Evolutionary conservation across 2,888 invertebrate genomes (phyloP).

Genomic region (Clivina fossor): DNA sequence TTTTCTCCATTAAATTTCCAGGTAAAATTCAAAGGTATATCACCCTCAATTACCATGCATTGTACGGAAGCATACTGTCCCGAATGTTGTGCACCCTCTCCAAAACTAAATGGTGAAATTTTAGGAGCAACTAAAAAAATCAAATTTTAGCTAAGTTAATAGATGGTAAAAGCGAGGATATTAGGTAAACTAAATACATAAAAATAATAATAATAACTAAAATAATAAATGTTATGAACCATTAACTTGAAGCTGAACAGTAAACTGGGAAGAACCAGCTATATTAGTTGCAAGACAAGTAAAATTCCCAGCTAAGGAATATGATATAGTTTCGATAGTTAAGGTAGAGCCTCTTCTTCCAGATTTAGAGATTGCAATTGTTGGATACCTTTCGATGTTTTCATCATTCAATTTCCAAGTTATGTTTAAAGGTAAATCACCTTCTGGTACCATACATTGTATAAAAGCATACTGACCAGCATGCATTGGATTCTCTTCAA

Average conservation of each 20-base stretch:
- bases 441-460: constrained; percentile 61
- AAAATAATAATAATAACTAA: constrained; percentile 26
- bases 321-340: constrained; percentile 42
- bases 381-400: constrained; percentile 40
- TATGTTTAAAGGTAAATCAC: constrained; percentile 62
- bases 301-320: constrained; percentile 63
- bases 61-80: constrained; percentile 78
- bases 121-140: constrained; percentile 74
- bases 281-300: constrained; percentile 70
- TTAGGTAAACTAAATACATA: constrained; percentile 4
- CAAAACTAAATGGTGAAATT: constrained; percentile 80
- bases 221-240: constrained; percentile 58
- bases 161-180: constrained; percentile 13
- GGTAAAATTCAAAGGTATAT: constrained; percentile 57
- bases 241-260: constrained; percentile 69
- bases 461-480: constrained; percentile 61
- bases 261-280: constrained; percentile 69
- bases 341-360: constrained; percentile 59
- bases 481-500: constrained; percentile 62
- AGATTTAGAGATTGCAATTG: constrained; percentile 38
- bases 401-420: constrained; percentile 61
- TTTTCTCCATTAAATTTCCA: constrained; percentile 58
- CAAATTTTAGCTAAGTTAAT: neutral
- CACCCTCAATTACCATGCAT: constrained; percentile 65
- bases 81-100: constrained; percentile 72